Evolutionary conservation across 2,113 vertebrate species (phyloP).

Genomic region (Pterocles gutturalis): DNA sequence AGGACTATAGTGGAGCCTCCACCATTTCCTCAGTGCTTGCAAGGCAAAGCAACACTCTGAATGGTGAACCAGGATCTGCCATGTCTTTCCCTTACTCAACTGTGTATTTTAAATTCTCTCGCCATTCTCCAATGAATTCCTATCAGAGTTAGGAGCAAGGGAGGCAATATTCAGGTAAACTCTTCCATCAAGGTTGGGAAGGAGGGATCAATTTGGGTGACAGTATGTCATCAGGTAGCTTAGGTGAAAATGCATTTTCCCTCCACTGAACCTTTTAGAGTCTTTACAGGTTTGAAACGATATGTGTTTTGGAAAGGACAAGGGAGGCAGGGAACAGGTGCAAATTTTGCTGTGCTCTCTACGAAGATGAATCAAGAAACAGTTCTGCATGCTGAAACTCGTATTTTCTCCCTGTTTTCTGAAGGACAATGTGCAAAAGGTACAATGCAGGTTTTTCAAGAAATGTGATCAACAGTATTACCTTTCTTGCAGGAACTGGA

Average conservation of each 20-base stretch:
- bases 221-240: not conserved
- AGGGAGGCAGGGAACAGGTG: not conserved
- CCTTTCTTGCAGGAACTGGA: not conserved
- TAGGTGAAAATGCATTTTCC: not conserved
- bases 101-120: not conserved
- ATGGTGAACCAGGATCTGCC: not conserved
- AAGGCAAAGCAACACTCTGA: not conserved
- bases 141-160: not conserved
- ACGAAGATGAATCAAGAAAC: not conserved
- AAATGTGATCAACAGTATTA: not conserved
- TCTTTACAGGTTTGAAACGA: not conserved
- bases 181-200: not conserved
- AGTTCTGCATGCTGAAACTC: fast-evolving
- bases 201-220: not conserved
- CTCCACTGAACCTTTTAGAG: not conserved
- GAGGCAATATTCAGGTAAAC: not conserved
- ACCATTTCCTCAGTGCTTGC: not conserved
- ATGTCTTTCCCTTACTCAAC: not conserved
- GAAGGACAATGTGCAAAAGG: not conserved
- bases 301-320: not conserved
- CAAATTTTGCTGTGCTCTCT: not conserved
- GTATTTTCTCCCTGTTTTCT: not conserved
- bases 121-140: not conserved
- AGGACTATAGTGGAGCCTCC: not conserved
- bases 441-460: not conserved